Conservation (phyloP, 2,113 vertebrate species). For the Phrynosoma platyrhinos region DNA sequence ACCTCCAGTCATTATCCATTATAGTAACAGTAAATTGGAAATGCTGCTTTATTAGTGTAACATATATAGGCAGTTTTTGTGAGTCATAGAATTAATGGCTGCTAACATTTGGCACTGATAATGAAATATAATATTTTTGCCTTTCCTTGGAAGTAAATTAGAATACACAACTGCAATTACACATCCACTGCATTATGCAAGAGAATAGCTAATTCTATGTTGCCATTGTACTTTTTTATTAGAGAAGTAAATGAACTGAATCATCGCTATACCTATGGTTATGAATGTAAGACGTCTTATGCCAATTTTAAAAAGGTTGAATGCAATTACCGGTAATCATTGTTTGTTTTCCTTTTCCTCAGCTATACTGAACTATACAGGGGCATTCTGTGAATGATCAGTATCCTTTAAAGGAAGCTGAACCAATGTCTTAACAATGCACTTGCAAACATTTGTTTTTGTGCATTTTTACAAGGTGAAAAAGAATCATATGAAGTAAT, state of each 20-base stretch:
- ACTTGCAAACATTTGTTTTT: not conserved
- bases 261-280: constrained; percentile 15
- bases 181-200: constrained; percentile 37
- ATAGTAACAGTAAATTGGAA: constrained; percentile 70
- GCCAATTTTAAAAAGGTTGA: not conserved
- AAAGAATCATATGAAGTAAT: not conserved
- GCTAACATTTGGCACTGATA: constrained; percentile 68
- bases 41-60: constrained; percentile 74
- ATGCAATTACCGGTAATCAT: not conserved
- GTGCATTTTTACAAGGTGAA: not conserved
- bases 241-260: constrained; percentile 40
- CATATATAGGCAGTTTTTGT: constrained; percentile 64
- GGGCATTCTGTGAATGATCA: not conserved
- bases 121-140: constrained; percentile 64
- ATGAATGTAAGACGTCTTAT: not conserved
- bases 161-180: constrained; percentile 29
- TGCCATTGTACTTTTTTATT: constrained; percentile 52
- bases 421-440: no score
- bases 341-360: not conserved
- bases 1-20: constrained; percentile 72
- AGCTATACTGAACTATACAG: not conserved
- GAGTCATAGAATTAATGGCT: constrained; percentile 72
- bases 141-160: constrained; percentile 45
- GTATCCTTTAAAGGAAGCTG: not conserved
- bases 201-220: constrained; percentile 30